Evolutionary conservation across 2,888 invertebrate genomes (phyloP).

Genomic region (Ditula angustiorana): DNA sequence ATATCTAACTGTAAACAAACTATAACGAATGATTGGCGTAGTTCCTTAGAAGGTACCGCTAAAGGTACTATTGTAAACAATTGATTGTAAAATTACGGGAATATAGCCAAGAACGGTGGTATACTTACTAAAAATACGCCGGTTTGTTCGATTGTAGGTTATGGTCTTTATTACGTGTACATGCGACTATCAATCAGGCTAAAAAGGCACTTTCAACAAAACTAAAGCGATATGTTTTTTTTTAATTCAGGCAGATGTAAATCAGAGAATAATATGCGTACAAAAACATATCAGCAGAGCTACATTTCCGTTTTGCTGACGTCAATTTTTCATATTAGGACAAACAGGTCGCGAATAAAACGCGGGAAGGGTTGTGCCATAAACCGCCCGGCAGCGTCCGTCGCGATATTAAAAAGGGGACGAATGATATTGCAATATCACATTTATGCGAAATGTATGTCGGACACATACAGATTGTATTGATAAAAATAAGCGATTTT

Average conservation of each 20-base stretch:
- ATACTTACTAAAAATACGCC: too few species aligned
- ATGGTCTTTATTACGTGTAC: too few species aligned
- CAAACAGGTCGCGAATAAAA: slow-evolving; percentile 85
- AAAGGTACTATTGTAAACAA: too few species aligned
- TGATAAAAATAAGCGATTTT: slow-evolving; percentile 86
- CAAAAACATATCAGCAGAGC: slow-evolving; percentile 58
- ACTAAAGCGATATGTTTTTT: background rate
- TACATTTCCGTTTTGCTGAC: slow-evolving; percentile 77
- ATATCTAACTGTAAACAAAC: too few species aligned
- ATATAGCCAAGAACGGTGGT: too few species aligned
- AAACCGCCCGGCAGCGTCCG: slow-evolving; percentile 83
- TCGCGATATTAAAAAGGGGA: slow-evolving; percentile 85
- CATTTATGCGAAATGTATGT: slow-evolving; percentile 85
- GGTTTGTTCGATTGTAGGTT: too few species aligned
- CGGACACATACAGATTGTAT: slow-evolving; percentile 80
- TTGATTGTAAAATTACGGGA: too few species aligned
- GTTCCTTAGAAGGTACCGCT: too few species aligned
- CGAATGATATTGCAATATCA: slow-evolving; percentile 85
- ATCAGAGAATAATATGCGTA: slow-evolving; percentile 32
- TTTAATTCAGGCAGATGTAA: slow-evolving; percentile 3
- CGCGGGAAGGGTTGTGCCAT: slow-evolving; percentile 84
- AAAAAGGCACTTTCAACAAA: background rate
- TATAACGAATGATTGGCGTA: too few species aligned
- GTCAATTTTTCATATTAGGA: slow-evolving; percentile 84
- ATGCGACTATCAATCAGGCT: too few species aligned